Base-by-base conservation (phyloP, 2,797 vertebrate species). In the Strix occidentalis region DNA sequence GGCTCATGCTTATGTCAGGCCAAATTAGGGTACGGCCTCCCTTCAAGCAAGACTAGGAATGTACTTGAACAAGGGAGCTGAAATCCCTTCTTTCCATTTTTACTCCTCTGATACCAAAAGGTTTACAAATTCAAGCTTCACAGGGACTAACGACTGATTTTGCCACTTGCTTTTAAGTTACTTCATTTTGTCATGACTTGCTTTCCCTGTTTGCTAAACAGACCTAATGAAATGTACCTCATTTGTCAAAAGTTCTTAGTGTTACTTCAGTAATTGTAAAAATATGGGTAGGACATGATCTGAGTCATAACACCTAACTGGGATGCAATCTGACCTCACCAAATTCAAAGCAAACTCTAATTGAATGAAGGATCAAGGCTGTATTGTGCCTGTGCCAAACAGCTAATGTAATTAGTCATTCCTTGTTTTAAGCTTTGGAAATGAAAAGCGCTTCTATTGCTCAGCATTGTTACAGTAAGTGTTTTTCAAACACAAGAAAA, bases 351-450 rank as follows among this genome's bases (percentile, higher is more conserved):
- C 35, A 85, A 85, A 25, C 54, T 92, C 31, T 85, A 93, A 92
- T 24, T 91, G 87, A 89, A 82, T 80, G 60, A 85, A 92, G 53
- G 66, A 94, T 87, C 70, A 94, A 90, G 35, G 23, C 58, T 57
- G 31, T 84, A 82, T 72, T 2, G 0, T n/a, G 48, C 56, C 60
- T 84, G 29, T 92, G 81, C 82, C 89, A 85, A 85, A 61, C 45
- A 89, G 50, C 71, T 75, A 78, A 83, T 80, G n/a, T 60, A 91
- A 95, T 91, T 96, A 94, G 87, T 84, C 9, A 5, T 75, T 92
- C 37, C 24, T 84, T 93, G 41, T 87, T 92, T 89, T 84, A 78
- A 48, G 69, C 66, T 78, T 88, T 90, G 46, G 85, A 85, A 94
- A 69, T 31, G 17, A 75, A 93, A 95, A 77, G 5, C 29, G 45